phyloP scores from a whole-genome alignment of 2,797 vertebrate genomes.

The Simalia tracyae region DNA sequence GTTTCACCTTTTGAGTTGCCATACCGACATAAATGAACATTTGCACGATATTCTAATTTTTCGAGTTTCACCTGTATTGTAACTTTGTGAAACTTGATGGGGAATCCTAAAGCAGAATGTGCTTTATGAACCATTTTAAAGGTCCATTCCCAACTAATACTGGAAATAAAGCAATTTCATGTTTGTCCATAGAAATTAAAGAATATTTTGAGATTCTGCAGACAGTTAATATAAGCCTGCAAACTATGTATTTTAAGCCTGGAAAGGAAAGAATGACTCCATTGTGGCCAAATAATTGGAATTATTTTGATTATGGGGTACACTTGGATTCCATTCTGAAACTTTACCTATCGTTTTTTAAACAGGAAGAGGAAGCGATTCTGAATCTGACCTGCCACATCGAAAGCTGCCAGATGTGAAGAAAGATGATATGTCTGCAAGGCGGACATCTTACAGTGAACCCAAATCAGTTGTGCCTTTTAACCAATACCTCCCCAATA shows the following conservation, averaged over 20 bases:
- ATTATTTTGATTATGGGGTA: not conserved
- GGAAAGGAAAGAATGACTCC: not conserved
- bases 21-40: too few relatives aligned
- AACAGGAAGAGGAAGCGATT: constrained; percentile 93
- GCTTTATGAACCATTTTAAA: not conserved
- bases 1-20: too few relatives aligned
- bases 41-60: too few relatives aligned
- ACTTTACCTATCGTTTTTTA: not conserved
- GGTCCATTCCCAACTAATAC: not conserved
- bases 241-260: not conserved
- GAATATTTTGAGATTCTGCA: not conserved
- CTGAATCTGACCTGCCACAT: constrained; percentile 88
- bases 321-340: not conserved
- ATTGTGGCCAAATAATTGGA: not conserved
- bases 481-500: constrained; percentile 98
- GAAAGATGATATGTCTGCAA: constrained; percentile 94
- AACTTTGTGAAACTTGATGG: not conserved
- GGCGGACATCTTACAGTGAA: constrained; percentile 90
- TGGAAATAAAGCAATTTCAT: not conserved
- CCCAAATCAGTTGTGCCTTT: constrained; percentile 90
- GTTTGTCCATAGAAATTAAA: not conserved
- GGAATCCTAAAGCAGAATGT: not conserved
- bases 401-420: constrained; percentile 92
- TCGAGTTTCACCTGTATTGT: too few relatives aligned
- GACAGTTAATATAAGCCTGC: not conserved